These are phyloP conservation scores for Glomeris maerens DNA, from an alignment of 1,140 invertebrate species.

Conservation along the genomic window DNA sequence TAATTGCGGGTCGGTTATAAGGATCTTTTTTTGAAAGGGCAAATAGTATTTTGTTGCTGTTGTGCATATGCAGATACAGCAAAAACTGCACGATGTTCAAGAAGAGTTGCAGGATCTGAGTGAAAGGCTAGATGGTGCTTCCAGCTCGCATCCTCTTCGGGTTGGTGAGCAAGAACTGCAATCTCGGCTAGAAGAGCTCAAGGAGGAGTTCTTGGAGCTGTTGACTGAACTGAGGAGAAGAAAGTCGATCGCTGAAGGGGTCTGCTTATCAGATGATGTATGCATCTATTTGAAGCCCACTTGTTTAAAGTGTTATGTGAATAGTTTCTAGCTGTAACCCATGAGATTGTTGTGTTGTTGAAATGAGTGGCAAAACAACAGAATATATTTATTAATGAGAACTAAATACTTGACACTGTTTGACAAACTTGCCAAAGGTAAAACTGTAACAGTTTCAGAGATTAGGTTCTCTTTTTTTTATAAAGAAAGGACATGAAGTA, in stretches of 20 bases:
- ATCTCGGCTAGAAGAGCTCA: conserved; percentile 34
- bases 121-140: conserved; percentile 25
- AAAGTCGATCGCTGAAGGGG: conserved; percentile 32
- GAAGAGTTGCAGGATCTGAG: conserved; percentile 36
- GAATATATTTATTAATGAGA: no score
- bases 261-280: conserved; percentile 21
- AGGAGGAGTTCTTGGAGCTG: conserved; percentile 38
- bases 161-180: conserved; percentile 23
- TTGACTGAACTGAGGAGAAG: conserved; percentile 35
- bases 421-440: no score
- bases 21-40: no score
- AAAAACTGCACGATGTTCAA: conserved; percentile 36
- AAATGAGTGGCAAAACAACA: no score
- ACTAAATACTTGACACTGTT: no score
- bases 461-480: no score
- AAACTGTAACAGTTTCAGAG: no score
- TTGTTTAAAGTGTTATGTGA: no score
- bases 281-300: not conserved
- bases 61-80: conserved; percentile 29
- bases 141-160: conserved; percentile 13
- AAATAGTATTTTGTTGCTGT: not conserved
- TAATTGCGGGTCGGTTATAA: no score
- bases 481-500: no score
- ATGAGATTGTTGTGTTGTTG: no score
- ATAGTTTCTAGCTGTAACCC: no score